These are phyloP conservation scores for Panopea generosa DNA, from an alignment of 2,888 invertebrate genomes.

Conservation along the genomic window DNA sequence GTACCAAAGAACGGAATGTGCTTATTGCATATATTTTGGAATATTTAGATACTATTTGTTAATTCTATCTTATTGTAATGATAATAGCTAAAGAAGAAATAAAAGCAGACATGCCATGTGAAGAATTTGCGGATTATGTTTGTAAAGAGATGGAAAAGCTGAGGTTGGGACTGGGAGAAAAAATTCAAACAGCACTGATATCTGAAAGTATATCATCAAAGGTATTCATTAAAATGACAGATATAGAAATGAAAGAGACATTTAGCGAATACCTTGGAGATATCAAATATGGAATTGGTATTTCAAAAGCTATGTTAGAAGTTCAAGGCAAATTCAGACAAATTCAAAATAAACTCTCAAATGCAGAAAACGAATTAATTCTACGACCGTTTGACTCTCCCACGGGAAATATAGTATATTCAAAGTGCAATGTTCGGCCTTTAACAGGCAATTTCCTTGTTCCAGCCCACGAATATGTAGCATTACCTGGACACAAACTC, in stretches of 20 bases:
- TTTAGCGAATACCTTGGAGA: conserved; percentile 8
- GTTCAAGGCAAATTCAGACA: too few species aligned
- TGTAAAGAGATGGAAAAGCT: too few species aligned
- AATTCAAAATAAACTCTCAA: too few species aligned
- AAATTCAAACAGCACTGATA: neutral
- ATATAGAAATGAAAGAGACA: conserved; percentile 5
- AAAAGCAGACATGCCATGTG: too few species aligned
- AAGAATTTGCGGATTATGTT: too few species aligned
- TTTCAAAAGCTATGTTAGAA: neutral
- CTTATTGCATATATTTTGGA: too few species aligned
- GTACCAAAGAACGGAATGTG: too few species aligned
- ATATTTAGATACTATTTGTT: too few species aligned
- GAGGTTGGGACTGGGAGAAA: neutral
- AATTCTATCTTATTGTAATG: too few species aligned
- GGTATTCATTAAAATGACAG: conserved; percentile 14
- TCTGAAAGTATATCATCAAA: conserved; percentile 20
- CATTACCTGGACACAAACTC: neutral
- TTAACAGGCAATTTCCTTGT: conserved; percentile 19
- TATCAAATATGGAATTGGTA: conserved; percentile 19
- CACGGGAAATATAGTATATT: neutral
- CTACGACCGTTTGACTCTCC: conserved; percentile 25
- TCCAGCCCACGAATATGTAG: conserved; percentile 22
- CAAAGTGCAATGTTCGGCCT: conserved; percentile 6
- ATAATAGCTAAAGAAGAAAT: too few species aligned
- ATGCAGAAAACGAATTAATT: neutral